Conservation (phyloP, 2,888 invertebrate species). For the Ptychoptera albimana region DNA sequence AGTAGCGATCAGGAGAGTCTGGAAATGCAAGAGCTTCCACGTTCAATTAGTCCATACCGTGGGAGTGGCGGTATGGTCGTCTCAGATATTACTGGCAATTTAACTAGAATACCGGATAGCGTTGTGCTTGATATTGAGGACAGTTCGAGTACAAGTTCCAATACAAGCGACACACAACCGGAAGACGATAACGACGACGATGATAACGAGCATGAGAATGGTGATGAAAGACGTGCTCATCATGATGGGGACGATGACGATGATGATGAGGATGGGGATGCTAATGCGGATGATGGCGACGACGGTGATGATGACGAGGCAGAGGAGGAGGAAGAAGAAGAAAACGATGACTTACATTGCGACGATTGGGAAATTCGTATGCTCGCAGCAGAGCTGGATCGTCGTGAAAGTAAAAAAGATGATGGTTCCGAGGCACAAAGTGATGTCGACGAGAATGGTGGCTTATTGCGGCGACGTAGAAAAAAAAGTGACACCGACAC, state of each 20-base stretch:
- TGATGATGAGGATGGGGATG: conserved; percentile 8
- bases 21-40: conserved; percentile 34
- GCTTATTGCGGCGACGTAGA: conserved; percentile 18
- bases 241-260: conserved; percentile 14
- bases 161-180: conserved; percentile 21
- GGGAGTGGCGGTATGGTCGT: conserved; percentile 21
- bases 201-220: conserved; percentile 16
- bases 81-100: conserved; percentile 29
- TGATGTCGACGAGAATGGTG: conserved; percentile 7
- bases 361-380: conserved; percentile 67
- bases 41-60: conserved; percentile 27
- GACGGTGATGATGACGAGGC: conserved; percentile 32
- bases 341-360: conserved; percentile 18
- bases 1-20: conserved; percentile 52
- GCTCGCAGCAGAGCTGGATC: conserved; percentile 57
- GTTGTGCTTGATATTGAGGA: conserved; percentile 26
- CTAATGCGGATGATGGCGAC: conserved; percentile 56
- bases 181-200: conserved; percentile 19
- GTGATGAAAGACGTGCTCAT: conserved; percentile 8
- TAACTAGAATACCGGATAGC: conserved; percentile 28
- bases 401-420: conserved; percentile 31
- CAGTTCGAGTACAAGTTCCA: conserved; percentile 23
- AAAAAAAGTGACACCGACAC: conserved; percentile 28
- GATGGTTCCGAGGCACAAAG: conserved; percentile 9
- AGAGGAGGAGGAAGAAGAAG: conserved; percentile 3